Percentiles rank a stretch among this genome's conserved stretches.
phyloP scores from a whole-genome alignment of 2,888 invertebrate species.

The Epinotia nisella region DNA sequence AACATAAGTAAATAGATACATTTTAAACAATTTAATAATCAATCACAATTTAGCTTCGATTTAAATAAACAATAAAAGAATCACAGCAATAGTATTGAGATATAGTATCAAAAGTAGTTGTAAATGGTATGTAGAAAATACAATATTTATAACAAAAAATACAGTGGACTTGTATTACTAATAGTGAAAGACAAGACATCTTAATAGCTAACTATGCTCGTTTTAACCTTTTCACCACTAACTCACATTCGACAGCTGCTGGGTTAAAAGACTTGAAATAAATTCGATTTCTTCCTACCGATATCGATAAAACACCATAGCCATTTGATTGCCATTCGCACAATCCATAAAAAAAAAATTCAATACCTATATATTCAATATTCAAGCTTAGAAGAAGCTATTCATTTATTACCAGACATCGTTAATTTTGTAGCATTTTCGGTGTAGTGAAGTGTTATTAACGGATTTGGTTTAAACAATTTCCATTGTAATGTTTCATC shows the following conservation, averaged over 20 bases:
- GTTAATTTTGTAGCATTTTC: too few relatives aligned
- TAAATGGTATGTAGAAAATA: slow-evolving; percentile 10
- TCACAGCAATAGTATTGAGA: not conserved
- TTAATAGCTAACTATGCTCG: not conserved
- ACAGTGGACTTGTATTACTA: not conserved
- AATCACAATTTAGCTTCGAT: not conserved
- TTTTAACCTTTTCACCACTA: not conserved
- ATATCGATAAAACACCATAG: not conserved
- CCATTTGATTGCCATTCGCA: not conserved
- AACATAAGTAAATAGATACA: not conserved
- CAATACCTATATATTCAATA: not conserved
- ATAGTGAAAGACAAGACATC: not conserved
- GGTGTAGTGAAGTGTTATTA: too few relatives aligned
- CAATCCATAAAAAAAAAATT: not conserved
- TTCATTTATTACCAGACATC: not conserved
- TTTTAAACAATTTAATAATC: not conserved
- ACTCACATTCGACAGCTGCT: not conserved
- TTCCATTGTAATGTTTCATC: too few relatives aligned
- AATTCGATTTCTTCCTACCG: not conserved
- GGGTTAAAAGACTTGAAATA: slow-evolving; percentile 1
- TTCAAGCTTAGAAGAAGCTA: not conserved
- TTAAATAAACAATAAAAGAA: not conserved
- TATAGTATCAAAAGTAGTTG: not conserved
- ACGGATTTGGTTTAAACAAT: too few relatives aligned
- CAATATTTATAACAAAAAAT: not conserved